Evolutionary conservation across 2,888 invertebrate genomes (phyloP), one percentile per base, ranked within the genome.

Genomic region (Lucinisca nassula): DNA sequence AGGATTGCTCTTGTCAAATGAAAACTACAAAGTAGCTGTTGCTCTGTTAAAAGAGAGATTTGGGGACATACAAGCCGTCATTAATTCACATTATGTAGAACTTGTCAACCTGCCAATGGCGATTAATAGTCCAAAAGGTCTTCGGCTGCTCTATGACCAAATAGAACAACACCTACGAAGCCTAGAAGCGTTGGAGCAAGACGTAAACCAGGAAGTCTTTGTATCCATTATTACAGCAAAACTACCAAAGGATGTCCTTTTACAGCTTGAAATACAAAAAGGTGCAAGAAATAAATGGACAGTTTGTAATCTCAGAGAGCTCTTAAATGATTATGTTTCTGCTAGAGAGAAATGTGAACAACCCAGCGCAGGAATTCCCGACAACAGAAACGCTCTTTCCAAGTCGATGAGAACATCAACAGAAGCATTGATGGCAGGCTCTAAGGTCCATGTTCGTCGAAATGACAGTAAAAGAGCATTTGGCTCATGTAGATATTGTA

Each of bases 181-280:
- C 38, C 38, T 79, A 17, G 67, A 82, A 38, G 73, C 72, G 0
- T 30, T 85, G 21, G 35, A 45, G 37, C 78, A 85, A 58, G 70
- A 82, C 24, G 45, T 78, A 8, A 37, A 81, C 21, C 85, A 85
- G 61, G 67, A 81, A 12, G 55, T 85, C n/a, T 85, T 80, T 77
- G 49, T 85, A 17, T 80, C 80, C n/a, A 77, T 80, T 49, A 49
- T 81, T 24, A 80, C 32, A 24, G 14, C 76, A 24, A 80, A 67
- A 37, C 6, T 82, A 55, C 85, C 77, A 4, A 49, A 72, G 67
- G 78, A 78, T 4, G 74, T 73, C 10, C 76, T 80, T 27, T 14
- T 75, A 24, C 85, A 80, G 49, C 61, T 85, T 24, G 78, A 85
- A 72, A 73, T 85, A 17, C 70, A 81, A 40, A 81, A 81, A 35